Evolutionary conservation across 2,888 invertebrate species (phyloP).

Genomic region (Troides oblongomaculatus): DNA sequence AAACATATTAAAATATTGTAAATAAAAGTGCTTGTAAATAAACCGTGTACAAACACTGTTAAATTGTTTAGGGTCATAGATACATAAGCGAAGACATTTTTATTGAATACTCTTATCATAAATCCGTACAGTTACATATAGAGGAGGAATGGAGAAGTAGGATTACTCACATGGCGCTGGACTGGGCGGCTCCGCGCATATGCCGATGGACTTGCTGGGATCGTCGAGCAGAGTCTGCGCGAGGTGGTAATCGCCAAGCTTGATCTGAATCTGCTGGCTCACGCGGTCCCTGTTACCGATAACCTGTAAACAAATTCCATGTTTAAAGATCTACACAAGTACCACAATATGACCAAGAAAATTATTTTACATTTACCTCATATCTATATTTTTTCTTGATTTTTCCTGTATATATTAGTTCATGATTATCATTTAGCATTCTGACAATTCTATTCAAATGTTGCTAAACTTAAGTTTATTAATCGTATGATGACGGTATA

Average conservation of each 20-base stretch:
- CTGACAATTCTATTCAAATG: no score
- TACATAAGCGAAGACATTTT: no score
- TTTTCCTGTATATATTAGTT: no score
- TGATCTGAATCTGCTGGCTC: conserved; percentile 86
- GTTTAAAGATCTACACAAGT: background rate
- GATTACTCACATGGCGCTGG: conserved; percentile 81
- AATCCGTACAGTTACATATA: background rate
- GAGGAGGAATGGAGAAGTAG: background rate
- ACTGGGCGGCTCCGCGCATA: conserved; percentile 84
- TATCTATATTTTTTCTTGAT: no score
- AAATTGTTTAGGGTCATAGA: no score
- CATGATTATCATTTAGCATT: no score
- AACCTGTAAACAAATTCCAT: conserved; percentile 73
- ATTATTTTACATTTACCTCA: background rate
- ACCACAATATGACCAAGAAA: background rate
- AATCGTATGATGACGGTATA: background rate
- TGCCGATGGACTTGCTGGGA: conserved; percentile 83
- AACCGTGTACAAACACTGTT: no score
- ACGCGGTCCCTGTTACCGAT: conserved; percentile 81
- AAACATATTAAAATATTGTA: no score
- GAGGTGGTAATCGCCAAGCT: conserved; percentile 84
- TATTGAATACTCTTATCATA: no score
- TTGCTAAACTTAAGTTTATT: background rate
- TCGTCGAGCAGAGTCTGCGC: conserved; percentile 84
- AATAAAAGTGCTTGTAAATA: no score